Evolutionary conservation across 1,140 invertebrate species (phyloP).

Genomic region (Zophobas morio): DNA sequence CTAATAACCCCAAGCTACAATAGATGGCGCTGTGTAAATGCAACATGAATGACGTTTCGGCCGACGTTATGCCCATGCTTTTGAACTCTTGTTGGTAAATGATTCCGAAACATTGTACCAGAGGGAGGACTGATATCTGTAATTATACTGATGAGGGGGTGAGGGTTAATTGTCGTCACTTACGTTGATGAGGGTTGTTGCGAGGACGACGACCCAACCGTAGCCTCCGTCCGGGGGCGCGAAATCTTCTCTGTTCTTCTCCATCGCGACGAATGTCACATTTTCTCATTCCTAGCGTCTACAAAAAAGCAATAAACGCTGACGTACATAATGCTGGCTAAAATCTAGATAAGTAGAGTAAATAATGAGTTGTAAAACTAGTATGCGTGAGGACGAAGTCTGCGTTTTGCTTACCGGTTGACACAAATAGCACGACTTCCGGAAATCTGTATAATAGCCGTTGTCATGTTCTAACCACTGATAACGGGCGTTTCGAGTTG

Average conservation of each 20-base stretch:
- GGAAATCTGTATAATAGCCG: neutral
- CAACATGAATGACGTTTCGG: slow-evolving; percentile 63
- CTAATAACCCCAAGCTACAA: slow-evolving; percentile 62
- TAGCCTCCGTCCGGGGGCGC: slow-evolving; percentile 77
- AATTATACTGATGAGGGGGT: slow-evolving; percentile 23
- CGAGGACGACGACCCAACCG: slow-evolving; percentile 79
- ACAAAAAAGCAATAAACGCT: neutral
- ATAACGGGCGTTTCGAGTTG: neutral
- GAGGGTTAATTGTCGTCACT: slow-evolving; percentile 61
- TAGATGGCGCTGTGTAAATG: slow-evolving; percentile 62
- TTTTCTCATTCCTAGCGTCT: neutral
- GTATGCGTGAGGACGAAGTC: neutral
- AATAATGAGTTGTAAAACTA: neutral
- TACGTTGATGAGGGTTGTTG: slow-evolving; percentile 75
- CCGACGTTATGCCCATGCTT: slow-evolving; percentile 56
- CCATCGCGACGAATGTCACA: slow-evolving; percentile 15
- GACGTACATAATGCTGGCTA: neutral
- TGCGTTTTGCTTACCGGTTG: neutral
- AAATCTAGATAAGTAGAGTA: slow-evolving; percentile 16
- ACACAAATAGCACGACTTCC: neutral
- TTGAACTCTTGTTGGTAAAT: slow-evolving; percentile 61
- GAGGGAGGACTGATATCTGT: slow-evolving; percentile 57
- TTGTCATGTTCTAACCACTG: neutral
- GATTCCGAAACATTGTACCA: slow-evolving; percentile 63
- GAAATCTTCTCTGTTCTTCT: slow-evolving; percentile 57